These are phyloP conservation scores for Crotalus horridus DNA, from an alignment of 2,113 vertebrate genomes.

Conservation along the genomic window DNA sequence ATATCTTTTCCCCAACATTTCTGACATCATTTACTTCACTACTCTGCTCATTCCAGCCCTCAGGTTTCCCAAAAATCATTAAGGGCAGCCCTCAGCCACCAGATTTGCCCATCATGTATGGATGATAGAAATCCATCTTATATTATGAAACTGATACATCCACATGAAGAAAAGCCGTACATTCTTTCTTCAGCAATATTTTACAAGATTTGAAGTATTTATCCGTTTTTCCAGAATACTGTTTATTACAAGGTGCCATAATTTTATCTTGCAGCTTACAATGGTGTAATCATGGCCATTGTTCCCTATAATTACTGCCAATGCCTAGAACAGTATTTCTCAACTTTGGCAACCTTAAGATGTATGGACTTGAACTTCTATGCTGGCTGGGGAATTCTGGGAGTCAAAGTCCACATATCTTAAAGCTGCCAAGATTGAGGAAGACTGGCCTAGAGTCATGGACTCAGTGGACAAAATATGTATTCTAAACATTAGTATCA, in stretches of 20 bases:
- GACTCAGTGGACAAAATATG: neutral
- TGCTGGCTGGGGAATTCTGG: too few relatives aligned
- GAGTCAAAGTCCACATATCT: neutral
- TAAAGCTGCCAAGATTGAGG: neutral
- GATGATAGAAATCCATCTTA: neutral
- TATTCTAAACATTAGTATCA: neutral
- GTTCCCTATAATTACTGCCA: neutral
- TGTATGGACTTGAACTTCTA: too few relatives aligned
- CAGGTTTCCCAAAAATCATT: neutral
- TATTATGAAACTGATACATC: conserved; percentile 18
- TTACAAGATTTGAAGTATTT: conserved; percentile 61
- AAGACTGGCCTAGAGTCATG: neutral
- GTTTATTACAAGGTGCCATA: neutral
- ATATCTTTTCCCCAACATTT: neutral
- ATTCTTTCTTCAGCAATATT: conserved; percentile 63
- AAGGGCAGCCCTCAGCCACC: neutral
- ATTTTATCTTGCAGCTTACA: neutral
- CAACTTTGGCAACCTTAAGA: too few relatives aligned
- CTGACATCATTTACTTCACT: neutral
- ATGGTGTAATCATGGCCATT: neutral
- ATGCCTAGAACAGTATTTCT: neutral
- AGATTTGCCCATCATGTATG: neutral
- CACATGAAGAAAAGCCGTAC: conserved; percentile 45
- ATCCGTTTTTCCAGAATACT: neutral
- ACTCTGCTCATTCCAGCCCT: neutral